These are phyloP conservation scores for Paramormyrops kingsleyae DNA, from an alignment of 2,113 vertebrate species.

Conservation along the genomic window DNA sequence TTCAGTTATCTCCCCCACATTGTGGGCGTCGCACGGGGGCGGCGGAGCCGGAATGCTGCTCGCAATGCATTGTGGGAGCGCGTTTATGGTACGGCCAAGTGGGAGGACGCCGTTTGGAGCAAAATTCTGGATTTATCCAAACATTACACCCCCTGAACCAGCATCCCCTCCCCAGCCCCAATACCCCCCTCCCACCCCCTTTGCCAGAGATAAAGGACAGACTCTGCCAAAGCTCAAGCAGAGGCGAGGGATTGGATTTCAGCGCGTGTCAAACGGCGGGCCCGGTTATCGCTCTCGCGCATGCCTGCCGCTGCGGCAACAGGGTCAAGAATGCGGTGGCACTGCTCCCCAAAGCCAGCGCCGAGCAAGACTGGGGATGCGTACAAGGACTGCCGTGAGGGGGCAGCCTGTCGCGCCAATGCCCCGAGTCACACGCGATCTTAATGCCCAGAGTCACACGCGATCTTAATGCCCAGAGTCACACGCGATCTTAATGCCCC, in stretches of 20 bases:
- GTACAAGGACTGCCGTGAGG: neutral
- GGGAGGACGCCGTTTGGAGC: neutral
- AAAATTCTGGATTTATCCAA: conserved; percentile 19
- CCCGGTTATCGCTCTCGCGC: conserved; percentile 54
- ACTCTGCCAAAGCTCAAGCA: conserved; percentile 47
- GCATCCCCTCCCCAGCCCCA: neutral
- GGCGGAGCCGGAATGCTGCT: neutral
- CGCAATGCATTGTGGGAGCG: neutral
- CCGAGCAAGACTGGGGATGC: conserved; percentile 23
- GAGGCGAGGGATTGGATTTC: conserved; percentile 32
- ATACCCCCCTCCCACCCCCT: neutral
- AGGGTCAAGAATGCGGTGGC: conserved; percentile 49
- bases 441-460: neutral
- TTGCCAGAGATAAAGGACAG: conserved; percentile 35
- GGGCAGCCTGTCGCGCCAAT: neutral
- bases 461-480: neutral
- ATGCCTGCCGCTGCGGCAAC: conserved; percentile 46
- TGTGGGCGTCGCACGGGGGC: neutral
- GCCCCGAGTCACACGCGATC: neutral
- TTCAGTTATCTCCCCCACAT: conserved; percentile 5
- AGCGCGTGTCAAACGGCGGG: conserved; percentile 45
- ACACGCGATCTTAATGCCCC: neutral
- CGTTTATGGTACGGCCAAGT: neutral
- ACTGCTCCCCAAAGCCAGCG: conserved; percentile 36
- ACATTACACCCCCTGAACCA: neutral